Conservation (phyloP, 2,113 vertebrate species). For the Hydropotes inermis region DNA sequence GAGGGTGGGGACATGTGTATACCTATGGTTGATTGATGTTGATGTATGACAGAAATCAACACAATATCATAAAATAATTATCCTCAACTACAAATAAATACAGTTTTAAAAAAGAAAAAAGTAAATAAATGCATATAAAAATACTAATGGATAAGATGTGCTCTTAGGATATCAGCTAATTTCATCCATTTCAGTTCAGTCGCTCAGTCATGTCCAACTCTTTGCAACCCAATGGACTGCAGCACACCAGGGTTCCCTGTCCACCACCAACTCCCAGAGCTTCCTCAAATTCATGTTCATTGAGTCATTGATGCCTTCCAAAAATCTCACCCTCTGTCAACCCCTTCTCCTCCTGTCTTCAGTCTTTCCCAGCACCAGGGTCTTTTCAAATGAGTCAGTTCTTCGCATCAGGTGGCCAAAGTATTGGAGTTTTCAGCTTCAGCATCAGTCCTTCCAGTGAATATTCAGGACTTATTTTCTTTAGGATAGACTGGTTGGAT, state of each 20-base stretch:
- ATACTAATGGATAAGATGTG: not conserved
- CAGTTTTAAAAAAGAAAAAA: not conserved
- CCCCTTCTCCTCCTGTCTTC: not conserved
- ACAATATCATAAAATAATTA: not conserved
- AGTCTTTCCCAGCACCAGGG: not conserved
- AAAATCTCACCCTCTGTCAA: not conserved
- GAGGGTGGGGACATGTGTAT: not conserved
- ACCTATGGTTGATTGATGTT: not conserved
- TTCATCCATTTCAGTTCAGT: not conserved
- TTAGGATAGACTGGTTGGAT: not conserved
- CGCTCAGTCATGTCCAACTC: not conserved
- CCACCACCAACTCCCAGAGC: not conserved
- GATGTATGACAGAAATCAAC: not conserved
- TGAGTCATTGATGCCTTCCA: not conserved
- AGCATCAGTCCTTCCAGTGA: not conserved
- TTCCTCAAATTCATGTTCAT: not conserved
- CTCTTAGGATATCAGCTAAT: not conserved
- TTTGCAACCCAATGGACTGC: not conserved
- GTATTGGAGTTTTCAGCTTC: not conserved
- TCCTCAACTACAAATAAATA: not conserved
- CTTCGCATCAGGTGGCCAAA: not conserved
- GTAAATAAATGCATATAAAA: not conserved
- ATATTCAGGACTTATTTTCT: not conserved
- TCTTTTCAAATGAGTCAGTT: not conserved
- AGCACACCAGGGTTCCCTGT: not conserved